These are phyloP conservation scores for Orius insidiosus DNA, from an alignment of 1,140 invertebrate genomes.

Conservation along the genomic window DNA sequence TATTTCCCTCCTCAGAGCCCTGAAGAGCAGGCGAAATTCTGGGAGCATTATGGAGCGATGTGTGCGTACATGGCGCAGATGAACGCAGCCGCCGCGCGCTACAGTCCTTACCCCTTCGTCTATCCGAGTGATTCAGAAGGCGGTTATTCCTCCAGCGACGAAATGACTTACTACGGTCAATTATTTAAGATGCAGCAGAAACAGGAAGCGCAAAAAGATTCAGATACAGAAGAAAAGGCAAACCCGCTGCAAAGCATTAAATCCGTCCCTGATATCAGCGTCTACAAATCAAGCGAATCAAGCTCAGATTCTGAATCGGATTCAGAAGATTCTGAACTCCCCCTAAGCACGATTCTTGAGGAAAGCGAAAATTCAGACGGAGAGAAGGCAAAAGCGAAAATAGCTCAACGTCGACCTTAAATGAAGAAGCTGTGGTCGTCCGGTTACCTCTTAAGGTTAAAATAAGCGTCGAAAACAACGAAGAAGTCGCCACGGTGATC, in stretches of 20 bases:
- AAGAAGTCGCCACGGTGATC: slow-evolving; percentile 35
- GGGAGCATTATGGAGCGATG: slow-evolving; percentile 23
- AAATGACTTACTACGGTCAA: slow-evolving; percentile 26
- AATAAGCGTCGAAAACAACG: slow-evolving; percentile 33
- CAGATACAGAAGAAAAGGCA: slow-evolving; percentile 23
- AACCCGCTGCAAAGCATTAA: slow-evolving; percentile 16
- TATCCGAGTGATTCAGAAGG: slow-evolving; percentile 24
- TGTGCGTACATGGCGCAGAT: slow-evolving; percentile 24
- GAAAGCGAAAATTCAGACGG: slow-evolving; percentile 28
- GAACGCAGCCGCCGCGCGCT: slow-evolving; percentile 20
- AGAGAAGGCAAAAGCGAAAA: slow-evolving; percentile 17
- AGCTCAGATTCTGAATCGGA: slow-evolving; percentile 18
- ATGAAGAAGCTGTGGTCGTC: slow-evolving; percentile 29
- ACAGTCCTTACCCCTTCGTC: slow-evolving; percentile 19
- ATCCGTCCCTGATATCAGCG: slow-evolving; percentile 31
- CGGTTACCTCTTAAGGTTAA: slow-evolving; percentile 38
- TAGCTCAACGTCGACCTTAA: slow-evolving; percentile 19
- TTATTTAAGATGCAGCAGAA: slow-evolving; percentile 14
- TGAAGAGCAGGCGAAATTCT: slow-evolving; percentile 20
- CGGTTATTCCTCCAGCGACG: slow-evolving; percentile 29
- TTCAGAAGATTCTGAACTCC: slow-evolving; percentile 25
- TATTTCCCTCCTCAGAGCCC: slow-evolving; percentile 21
- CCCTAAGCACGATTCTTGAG: slow-evolving; percentile 37
- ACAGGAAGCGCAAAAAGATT: slow-evolving; percentile 14
- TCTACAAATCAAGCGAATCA: slow-evolving; percentile 25